Conservation (phyloP, 2,888 invertebrate species). For the Daptonema setosum region DNA sequence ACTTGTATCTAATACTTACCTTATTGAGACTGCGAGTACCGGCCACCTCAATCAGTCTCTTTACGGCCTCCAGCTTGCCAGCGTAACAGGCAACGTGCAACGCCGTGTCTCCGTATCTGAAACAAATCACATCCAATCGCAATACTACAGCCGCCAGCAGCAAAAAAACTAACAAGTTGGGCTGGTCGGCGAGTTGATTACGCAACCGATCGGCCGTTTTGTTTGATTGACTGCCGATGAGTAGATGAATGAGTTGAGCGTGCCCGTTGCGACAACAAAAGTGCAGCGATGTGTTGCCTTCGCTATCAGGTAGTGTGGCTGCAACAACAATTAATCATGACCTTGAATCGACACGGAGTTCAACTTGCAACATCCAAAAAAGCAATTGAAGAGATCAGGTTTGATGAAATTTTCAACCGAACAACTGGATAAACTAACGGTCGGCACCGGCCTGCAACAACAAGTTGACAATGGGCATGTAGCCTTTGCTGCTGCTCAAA, state of each 20-base stretch:
- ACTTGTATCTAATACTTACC: too few relatives aligned
- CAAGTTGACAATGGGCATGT: conserved; percentile 27
- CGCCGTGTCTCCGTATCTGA: conserved; percentile 34
- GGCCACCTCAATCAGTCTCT: conserved; percentile 25
- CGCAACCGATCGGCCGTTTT: conserved; percentile 7
- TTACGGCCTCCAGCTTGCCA: conserved; percentile 29
- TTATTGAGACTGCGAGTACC: conserved; percentile 12
- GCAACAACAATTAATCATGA: conserved; percentile 10
- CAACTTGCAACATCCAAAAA: not conserved
- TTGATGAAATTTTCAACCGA: not conserved
- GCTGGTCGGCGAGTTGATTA: not conserved
- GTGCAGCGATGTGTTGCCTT: conserved; percentile 32
- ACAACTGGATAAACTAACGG: conserved; percentile 16
- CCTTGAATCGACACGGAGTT: not conserved
- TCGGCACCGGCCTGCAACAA: conserved; percentile 30
- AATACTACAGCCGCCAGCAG: not conserved
- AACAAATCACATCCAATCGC: conserved; percentile 24
- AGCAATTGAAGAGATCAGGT: not conserved
- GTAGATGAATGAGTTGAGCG: conserved; percentile 27
- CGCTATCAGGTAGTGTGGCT: conserved; percentile 32
- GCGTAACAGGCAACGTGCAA: conserved; percentile 29
- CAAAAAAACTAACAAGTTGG: not conserved
- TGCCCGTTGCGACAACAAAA: conserved; percentile 33
- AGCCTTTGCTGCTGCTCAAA: conserved; percentile 30
- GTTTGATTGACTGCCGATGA: conserved; percentile 19